Conservation (phyloP, 2,113 vertebrate genomes). For the Piprites chloris region DNA sequence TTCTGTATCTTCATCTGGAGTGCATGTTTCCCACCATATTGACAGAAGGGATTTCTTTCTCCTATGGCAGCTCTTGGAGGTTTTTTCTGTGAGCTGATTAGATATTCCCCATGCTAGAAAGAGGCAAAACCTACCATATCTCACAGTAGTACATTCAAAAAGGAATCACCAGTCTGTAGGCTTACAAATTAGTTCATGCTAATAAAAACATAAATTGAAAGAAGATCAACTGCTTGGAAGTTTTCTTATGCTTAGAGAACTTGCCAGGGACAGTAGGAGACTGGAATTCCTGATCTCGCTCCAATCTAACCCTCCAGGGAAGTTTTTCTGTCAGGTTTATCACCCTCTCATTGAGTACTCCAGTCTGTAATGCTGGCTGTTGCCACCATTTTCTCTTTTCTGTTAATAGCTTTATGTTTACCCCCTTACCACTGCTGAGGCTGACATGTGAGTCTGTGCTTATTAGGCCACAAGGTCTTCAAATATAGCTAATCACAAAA, state of each 20-base stretch:
- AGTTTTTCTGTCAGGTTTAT: neutral
- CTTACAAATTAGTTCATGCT: neutral
- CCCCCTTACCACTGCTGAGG: neutral
- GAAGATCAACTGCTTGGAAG: neutral
- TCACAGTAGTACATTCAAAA: neutral
- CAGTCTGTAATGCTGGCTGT: neutral
- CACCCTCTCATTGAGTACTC: neutral
- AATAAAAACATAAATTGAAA: neutral
- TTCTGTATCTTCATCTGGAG: neutral
- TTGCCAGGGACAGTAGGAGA: neutral
- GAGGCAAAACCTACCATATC: neutral
- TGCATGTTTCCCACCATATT: neutral
- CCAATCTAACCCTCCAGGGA: neutral
- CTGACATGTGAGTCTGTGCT: neutral
- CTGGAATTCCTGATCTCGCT: neutral
- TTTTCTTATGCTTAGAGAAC: neutral
- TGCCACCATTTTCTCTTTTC: neutral
- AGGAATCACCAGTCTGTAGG: neutral
- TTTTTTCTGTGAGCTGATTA: neutral
- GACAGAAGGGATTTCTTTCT: neutral
- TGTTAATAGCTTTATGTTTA: neutral
- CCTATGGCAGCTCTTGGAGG: fast-evolving
- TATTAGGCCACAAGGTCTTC: neutral
- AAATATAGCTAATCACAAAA: neutral
- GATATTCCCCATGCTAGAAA: neutral